Evolutionary conservation across 2,797 vertebrate species (phyloP).

Genomic region (Nasua narica): DNA sequence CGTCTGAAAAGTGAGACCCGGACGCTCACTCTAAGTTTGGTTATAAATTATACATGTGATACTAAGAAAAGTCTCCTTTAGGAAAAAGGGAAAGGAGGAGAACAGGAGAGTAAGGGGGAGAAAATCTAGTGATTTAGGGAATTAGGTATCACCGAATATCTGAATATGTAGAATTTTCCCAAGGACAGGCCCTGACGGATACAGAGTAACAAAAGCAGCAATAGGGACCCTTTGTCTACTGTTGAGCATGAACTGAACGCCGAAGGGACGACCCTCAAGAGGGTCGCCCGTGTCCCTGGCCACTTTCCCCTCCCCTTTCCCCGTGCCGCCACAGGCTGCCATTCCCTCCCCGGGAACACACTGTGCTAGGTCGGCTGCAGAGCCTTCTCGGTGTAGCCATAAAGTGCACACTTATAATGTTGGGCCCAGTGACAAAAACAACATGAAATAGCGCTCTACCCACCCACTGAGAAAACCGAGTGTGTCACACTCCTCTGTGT

Average conservation of each 20-base stretch:
- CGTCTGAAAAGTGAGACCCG: not conserved
- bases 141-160: not conserved
- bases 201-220: not conserved
- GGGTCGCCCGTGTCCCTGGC: not conserved
- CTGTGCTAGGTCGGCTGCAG: slow-evolving; percentile 34
- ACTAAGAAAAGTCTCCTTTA: not conserved
- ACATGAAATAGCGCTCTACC: slow-evolving; percentile 79
- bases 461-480: slow-evolving; percentile 84
- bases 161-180: not conserved
- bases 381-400: slow-evolving; percentile 12
- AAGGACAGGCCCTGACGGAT: not conserved
- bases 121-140: not conserved
- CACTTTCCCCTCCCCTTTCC: not conserved
- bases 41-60: not conserved
- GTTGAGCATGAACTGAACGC: not conserved
- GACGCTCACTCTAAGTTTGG: not conserved
- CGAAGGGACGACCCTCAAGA: accelerated
- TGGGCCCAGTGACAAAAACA: slow-evolving; percentile 84
- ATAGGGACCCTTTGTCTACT: not conserved
- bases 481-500: slow-evolving; percentile 84
- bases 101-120: not conserved
- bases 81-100: not conserved
- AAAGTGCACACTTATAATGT: slow-evolving; percentile 75
- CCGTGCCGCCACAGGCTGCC: not conserved
- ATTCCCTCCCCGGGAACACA: not conserved